Conservation (phyloP, 2,888 invertebrate genomes). For the Uropetala carovei region DNA sequence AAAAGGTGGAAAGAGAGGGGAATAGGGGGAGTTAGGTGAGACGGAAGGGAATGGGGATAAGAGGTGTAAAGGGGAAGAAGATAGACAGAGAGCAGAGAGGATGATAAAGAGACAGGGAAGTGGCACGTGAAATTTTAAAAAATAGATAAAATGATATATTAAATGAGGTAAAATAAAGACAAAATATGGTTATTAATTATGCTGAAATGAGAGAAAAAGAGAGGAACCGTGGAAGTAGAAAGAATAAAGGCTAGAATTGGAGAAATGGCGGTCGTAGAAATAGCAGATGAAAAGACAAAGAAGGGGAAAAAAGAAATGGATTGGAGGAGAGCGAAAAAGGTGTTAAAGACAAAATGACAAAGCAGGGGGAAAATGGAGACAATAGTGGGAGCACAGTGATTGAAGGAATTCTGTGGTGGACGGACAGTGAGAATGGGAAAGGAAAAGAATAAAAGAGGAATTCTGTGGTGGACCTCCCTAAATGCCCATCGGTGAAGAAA, state of each 20-base stretch:
- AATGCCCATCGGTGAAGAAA: not conserved
- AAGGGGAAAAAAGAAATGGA: not conserved
- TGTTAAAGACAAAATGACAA: not conserved
- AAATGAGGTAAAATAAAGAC: too few species aligned
- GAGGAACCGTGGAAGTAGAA: not conserved
- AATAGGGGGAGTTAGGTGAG: not conserved
- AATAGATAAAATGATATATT: not conserved
- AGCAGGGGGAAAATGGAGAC: not conserved
- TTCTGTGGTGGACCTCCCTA: not conserved
- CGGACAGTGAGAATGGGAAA: not conserved
- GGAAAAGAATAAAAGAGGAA: not conserved
- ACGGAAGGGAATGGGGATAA: not conserved
- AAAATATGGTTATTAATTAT: too few species aligned
- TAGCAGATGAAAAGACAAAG: too few species aligned
- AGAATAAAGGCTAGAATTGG: too few species aligned
- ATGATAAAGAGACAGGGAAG: too few species aligned
- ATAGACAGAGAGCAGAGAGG: not conserved
- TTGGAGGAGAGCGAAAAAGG: not conserved
- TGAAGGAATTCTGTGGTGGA: not conserved
- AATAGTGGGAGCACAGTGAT: not conserved
- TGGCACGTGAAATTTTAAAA: too few species aligned
- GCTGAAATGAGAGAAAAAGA: not conserved
- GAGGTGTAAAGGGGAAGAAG: not conserved
- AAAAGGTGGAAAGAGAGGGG: not conserved
- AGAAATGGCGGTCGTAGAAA: too few species aligned